Base-by-base conservation (phyloP, 2,113 vertebrate genomes). In the Talpa occidentalis region DNA sequence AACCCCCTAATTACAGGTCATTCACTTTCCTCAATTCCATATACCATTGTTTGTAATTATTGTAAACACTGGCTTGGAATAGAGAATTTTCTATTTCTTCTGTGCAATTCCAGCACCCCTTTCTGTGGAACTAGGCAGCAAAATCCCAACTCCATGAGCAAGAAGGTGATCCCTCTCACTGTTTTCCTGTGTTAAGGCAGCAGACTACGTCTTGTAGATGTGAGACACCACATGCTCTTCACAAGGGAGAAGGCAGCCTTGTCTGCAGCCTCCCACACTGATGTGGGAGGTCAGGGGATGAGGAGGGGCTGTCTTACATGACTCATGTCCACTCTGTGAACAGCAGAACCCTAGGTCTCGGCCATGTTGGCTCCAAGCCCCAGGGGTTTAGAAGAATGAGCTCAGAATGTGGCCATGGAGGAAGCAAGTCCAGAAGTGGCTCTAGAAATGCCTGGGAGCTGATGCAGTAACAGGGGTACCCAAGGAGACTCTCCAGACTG, bases 11-110 rank as follows among this genome's bases (percentile, higher is more conserved):
- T 93, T 94, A 83, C 93, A 84, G 60, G 76, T 60, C 96, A 95
- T 96, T 94, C 66, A 52, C 83, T 93, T 97, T 93, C 42, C 88
- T 87, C 47, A 91, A 80, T 84, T 93, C 86, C 83, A 84, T 95
- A 91, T 93, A 85, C 56, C 59, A 93, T 66, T 79, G 56, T 24
- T 42, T 47, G 11, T 93, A 95, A 97, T 97, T 88, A 95, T 42
- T 77, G 37, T 90, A 96, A 97, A 96, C 80, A 96, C 76, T 93
- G 56, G 26, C 74, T 93, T 87, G 35, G 83, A 95, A 86, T 64
- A 70, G 77, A 92, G 52, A 74, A n/a, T 74, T 85, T 88, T 67
- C 30, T 74, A 77, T 73, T 70, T 40, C 6, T 32, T 42, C 56
- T 22, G 1, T 59, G 40, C 24, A 76, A 86, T 54, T 82, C 77